phyloP scores from a whole-genome alignment of 2,888 invertebrate species.

The Drosophila phalerata region DNA sequence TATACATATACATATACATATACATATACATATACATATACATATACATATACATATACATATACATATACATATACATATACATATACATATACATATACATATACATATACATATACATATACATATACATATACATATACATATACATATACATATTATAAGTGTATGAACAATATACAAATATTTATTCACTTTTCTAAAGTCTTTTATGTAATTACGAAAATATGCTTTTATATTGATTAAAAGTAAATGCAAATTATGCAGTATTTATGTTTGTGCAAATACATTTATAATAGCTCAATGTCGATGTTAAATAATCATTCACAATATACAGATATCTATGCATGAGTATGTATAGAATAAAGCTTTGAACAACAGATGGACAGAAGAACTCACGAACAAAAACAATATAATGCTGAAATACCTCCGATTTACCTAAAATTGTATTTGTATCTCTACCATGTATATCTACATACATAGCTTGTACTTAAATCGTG shows the following conservation, averaged over 20 bases:
- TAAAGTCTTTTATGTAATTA: slow-evolving; percentile 31
- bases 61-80: slow-evolving; percentile 4
- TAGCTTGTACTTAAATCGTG: slow-evolving; percentile 19
- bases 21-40: slow-evolving; percentile 10
- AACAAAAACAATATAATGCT: slow-evolving; percentile 56
- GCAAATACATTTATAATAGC: slow-evolving; percentile 21
- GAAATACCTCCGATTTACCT: slow-evolving; percentile 71
- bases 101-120: slow-evolving; percentile 9
- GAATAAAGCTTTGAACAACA: slow-evolving; percentile 27
- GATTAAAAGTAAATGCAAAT: not conserved
- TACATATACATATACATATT: slow-evolving; percentile 11
- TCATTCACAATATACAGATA: slow-evolving; percentile 25
- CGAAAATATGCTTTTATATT: slow-evolving; percentile 2
- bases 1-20: slow-evolving; percentile 7
- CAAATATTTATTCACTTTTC: slow-evolving; percentile 24
- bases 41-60: slow-evolving; percentile 12
- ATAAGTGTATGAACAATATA: slow-evolving; percentile 12
- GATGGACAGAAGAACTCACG: slow-evolving; percentile 13
- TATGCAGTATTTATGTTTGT: slow-evolving; percentile 22
- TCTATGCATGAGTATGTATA: slow-evolving; percentile 36
- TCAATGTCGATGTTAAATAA: slow-evolving; percentile 33
- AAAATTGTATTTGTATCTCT: slow-evolving; percentile 33
- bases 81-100: slow-evolving; percentile 2
- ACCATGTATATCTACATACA: slow-evolving; percentile 5
- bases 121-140: slow-evolving; percentile 41